Evolutionary conservation across 2,888 invertebrate genomes (phyloP), one percentile per base, ranked within the genome.

Genomic region (Drosophila flavopinicola): DNA sequence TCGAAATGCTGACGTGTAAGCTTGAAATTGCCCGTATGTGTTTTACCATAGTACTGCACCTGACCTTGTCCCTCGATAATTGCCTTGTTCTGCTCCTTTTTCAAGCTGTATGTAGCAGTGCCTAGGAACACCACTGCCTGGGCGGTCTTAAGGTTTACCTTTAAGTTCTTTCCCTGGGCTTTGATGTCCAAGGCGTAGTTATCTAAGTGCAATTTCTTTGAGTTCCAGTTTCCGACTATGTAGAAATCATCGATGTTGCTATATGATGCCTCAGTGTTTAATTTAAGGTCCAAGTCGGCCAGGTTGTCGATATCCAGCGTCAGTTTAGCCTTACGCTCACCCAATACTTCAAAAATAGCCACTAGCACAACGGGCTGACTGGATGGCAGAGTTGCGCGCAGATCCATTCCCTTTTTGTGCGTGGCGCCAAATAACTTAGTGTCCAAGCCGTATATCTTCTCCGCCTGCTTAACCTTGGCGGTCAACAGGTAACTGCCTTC

Each of bases 11-110:
- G 94, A 39, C 93, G 92, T 57, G 94, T 94, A 82, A 94, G 94
- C 78, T 95, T 95, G 91, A 96, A 96, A 89, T 94, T 95, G 0
- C 94, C 94, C 10, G 94, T 93, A 72, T 94, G 94, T 60, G 93
- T 92, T 51, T 94, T 93, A 1, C 95, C 94, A 52, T 93, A 93
- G n/a, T 95, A 92, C 78, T 94, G 94, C 11, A 96, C 92, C 33
- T 93, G 93, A 1, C 96, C 96, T 6, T 94, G 94, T 0, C 96
- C 96, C 88, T 96, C 96, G 6, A 96, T 92, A 52, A 95, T 94
- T 48, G 93, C 92, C 88, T 95, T 95, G 10, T 93, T 93, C 27
- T 93, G 94, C 88, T 95, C 95, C 58, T 94, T 94, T 70, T 95
- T 94, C 63, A 94, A 93, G 61, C 93, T 93, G 90, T 94, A 96